phyloP scores from a whole-genome alignment of 2,113 vertebrate species.

The Morphnarchus princeps region DNA sequence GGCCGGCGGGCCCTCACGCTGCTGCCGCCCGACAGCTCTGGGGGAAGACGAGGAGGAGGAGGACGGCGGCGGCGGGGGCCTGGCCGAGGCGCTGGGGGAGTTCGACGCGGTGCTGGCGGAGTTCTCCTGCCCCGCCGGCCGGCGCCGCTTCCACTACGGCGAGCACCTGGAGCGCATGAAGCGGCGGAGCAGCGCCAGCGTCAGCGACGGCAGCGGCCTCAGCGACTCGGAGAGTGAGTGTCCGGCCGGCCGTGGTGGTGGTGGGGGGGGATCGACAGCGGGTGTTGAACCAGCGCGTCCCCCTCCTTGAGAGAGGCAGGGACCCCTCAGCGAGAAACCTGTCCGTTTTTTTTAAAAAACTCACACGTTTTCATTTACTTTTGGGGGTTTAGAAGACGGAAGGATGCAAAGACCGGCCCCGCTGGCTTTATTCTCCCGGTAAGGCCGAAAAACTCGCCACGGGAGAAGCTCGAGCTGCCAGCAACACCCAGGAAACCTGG shows the following conservation, averaged over 20 bases:
- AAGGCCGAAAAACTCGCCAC: too few species aligned
- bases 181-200: slow-evolving; percentile 88
- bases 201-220: slow-evolving; percentile 90
- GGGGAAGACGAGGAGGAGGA: neutral
- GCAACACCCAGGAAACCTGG: neutral
- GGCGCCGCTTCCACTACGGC: slow-evolving; percentile 88
- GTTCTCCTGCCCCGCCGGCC: slow-evolving; percentile 86
- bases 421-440: neutral
- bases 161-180: slow-evolving; percentile 91
- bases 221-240: slow-evolving; percentile 87
- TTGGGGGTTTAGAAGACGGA: neutral
- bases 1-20: neutral
- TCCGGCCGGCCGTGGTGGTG: neutral
- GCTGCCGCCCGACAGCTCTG: neutral
- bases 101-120: slow-evolving; percentile 93
- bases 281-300: neutral
- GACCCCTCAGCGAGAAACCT: rapidly evolving
- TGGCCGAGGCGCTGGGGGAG: slow-evolving; percentile 87
- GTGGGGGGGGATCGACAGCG: too few species aligned
- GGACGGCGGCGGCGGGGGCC: slow-evolving; percentile 56
- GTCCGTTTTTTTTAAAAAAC: neutral
- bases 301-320: neutral
- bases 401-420: neutral
- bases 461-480: neutral
- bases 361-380: rapidly evolving